These are phyloP conservation scores for Episyrphus balteatus DNA, from an alignment of 1,140 invertebrate species.

Conservation along the genomic window DNA sequence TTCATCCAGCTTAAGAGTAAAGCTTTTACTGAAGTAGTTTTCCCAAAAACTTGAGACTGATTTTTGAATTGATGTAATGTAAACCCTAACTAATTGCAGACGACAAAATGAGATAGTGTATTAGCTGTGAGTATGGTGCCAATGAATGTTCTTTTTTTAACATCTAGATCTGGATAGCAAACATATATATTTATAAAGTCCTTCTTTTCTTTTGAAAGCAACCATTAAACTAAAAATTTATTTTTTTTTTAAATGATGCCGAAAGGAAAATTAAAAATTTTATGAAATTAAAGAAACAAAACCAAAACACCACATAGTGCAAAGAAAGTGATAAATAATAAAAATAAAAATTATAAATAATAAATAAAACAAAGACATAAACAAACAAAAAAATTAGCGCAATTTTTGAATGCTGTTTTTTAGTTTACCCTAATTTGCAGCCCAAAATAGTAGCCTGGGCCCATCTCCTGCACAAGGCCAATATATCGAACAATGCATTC, in stretches of 20 bases:
- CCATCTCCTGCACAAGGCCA: slow-evolving; percentile 41
- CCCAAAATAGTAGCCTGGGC: slow-evolving; percentile 44
- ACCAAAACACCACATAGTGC: background rate
- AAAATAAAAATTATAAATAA: background rate
- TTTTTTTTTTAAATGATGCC: background rate
- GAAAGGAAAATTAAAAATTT: background rate
- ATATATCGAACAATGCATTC: slow-evolving; percentile 41
- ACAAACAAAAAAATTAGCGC: background rate
- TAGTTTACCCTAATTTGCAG: slow-evolving; percentile 44
- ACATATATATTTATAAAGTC: too few relatives aligned
- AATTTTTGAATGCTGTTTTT: background rate
- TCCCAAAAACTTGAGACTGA: too few relatives aligned
- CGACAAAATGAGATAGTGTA: too few relatives aligned
- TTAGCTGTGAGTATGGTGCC: too few relatives aligned
- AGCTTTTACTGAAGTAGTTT: background rate
- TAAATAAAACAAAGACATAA: background rate
- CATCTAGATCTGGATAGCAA: too few relatives aligned
- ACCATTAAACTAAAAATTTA: background rate
- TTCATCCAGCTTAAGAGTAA: background rate
- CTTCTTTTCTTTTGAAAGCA: too few relatives aligned
- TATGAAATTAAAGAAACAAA: background rate
- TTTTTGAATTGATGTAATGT: too few relatives aligned
- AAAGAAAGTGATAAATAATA: background rate
- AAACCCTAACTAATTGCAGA: too few relatives aligned
- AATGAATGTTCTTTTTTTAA: too few relatives aligned